A percentile compares a stretch with the other conserved stretches of the same genome.
Evolutionary conservation across 2,888 invertebrate genomes (phyloP).

Genomic region (Cartodere bifasciata): DNA sequence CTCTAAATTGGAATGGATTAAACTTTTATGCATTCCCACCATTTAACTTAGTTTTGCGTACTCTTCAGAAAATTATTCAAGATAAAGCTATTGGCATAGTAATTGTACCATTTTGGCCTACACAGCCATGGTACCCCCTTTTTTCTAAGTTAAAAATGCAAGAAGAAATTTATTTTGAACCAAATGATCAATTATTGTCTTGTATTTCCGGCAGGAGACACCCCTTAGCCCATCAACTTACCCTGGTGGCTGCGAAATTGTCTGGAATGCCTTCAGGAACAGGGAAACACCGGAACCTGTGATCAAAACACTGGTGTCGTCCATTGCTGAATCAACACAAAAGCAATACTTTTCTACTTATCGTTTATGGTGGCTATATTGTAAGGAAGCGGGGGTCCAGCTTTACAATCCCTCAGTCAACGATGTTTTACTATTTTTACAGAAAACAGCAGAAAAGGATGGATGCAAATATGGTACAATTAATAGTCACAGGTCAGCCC

Average conservation of each 20-base stretch:
- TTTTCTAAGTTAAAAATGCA: slow-evolving; percentile 4
- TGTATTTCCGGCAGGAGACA: slow-evolving; percentile 1
- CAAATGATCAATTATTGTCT: slow-evolving; percentile 2
- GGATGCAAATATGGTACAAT: slow-evolving; percentile 9
- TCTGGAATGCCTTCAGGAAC: slow-evolving; percentile 5
- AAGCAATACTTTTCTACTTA: slow-evolving; percentile 7
- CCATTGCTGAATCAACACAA: slow-evolving; percentile 8
- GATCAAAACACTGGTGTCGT: slow-evolving; percentile 9
- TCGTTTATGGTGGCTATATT: slow-evolving; percentile 11
- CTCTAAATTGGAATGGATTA: slow-evolving; percentile 5
- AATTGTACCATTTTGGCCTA: slow-evolving; percentile 7
- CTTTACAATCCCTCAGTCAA: slow-evolving; percentile 3
- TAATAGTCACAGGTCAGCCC: slow-evolving; percentile 10
- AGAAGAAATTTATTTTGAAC: slow-evolving; percentile 5
- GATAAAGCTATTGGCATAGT: slow-evolving; percentile 5
- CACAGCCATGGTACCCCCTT: slow-evolving; percentile 7
- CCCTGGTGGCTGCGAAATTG: slow-evolving; percentile 7
- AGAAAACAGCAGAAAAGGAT: slow-evolving; percentile 4
- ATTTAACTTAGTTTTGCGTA: slow-evolving; percentile 4
- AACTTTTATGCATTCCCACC: slow-evolving; percentile 8
- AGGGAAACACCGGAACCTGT: slow-evolving; percentile 1
- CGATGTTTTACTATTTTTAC: slow-evolving; percentile 7
- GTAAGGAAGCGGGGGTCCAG: slow-evolving; percentile 1
- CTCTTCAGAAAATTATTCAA: slow-evolving; percentile 5
- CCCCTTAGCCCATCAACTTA: slow-evolving; percentile 4